A percentile compares a stretch with the other conserved stretches of the same genome.
These are phyloP conservation scores for Cairina moschata DNA, from an alignment of 2,113 vertebrate genomes.

Conservation along the genomic window DNA sequence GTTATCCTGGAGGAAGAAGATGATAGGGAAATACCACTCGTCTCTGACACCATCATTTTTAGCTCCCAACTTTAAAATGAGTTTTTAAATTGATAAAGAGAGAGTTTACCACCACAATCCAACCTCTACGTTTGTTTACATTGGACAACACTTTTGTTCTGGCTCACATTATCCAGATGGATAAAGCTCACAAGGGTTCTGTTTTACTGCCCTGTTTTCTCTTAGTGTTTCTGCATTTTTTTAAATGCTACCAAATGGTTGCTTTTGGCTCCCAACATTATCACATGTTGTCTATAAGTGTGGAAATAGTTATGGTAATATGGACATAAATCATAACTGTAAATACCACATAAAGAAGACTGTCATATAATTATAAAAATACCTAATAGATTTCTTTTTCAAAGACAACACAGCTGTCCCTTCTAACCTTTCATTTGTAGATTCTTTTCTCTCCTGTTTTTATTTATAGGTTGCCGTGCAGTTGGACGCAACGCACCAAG, in stretches of 20 bases:
- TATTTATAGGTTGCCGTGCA: conserved; percentile 53
- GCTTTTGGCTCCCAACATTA: conserved; percentile 55
- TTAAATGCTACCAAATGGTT: conserved; percentile 70
- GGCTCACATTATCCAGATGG: neutral
- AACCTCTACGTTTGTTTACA: conserved; percentile 47
- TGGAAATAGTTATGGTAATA: conserved; percentile 72
- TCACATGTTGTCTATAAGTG: conserved; percentile 64
- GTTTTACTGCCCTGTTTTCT: conserved; percentile 56
- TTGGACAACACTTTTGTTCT: conserved; percentile 45
- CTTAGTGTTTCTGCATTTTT: conserved; percentile 58
- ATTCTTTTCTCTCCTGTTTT: conserved; percentile 68
- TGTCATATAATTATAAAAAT: conserved; percentile 73
- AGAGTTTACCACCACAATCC: conserved; percentile 26
- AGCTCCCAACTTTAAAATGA: neutral
- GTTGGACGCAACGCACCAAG: conserved; percentile 19
- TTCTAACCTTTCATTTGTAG: conserved; percentile 61
- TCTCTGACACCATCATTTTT: neutral
- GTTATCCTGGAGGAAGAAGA: neutral
- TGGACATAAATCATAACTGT: conserved; percentile 65
- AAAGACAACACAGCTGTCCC: conserved; percentile 68
- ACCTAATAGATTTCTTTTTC: conserved; percentile 70
- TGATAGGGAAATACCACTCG: neutral
- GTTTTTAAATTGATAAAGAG: conserved; percentile 38
- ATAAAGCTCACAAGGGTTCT: conserved; percentile 45
- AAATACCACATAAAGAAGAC: conserved; percentile 68